Evolutionary conservation across 2,113 vertebrate species (phyloP).

Genomic region (Ia io): DNA sequence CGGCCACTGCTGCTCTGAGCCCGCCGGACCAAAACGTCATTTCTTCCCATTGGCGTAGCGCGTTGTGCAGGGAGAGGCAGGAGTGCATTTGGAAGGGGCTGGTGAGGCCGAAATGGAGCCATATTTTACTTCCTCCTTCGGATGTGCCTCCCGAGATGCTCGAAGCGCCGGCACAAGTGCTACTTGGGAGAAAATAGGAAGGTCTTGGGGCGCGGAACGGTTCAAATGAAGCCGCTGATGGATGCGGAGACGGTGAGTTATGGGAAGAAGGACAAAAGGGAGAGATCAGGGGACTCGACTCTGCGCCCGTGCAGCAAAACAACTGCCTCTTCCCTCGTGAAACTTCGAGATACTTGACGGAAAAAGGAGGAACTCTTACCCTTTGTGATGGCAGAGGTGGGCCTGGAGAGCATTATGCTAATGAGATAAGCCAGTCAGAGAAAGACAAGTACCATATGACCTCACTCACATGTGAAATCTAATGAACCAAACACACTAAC

Average conservation of each 20-base stretch:
- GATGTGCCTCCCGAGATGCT: neutral
- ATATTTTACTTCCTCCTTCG: constrained; percentile 21
- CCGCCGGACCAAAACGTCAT: neutral
- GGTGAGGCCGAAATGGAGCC: neutral
- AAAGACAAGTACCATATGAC: neutral
- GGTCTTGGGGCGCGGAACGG: neutral
- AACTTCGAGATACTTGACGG: neutral
- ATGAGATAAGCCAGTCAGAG: neutral
- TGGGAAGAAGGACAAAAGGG: neutral
- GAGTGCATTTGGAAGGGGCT: neutral
- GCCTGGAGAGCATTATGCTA: neutral
- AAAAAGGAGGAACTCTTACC: neutral
- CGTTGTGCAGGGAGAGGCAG: neutral
- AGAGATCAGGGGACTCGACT: neutral
- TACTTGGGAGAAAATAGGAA: neutral
- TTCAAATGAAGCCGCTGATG: neutral
- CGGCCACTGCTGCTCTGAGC: neutral
- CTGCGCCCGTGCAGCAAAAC: neutral
- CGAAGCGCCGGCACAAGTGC: neutral
- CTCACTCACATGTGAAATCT: neutral
- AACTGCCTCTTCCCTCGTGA: neutral
- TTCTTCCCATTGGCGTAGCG: neutral
- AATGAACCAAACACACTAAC: neutral
- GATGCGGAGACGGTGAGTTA: neutral
- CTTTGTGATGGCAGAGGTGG: neutral